These are phyloP conservation scores for Takifugu rubripes DNA, from an alignment of 2,797 vertebrate species.

Conservation along the genomic window DNA sequence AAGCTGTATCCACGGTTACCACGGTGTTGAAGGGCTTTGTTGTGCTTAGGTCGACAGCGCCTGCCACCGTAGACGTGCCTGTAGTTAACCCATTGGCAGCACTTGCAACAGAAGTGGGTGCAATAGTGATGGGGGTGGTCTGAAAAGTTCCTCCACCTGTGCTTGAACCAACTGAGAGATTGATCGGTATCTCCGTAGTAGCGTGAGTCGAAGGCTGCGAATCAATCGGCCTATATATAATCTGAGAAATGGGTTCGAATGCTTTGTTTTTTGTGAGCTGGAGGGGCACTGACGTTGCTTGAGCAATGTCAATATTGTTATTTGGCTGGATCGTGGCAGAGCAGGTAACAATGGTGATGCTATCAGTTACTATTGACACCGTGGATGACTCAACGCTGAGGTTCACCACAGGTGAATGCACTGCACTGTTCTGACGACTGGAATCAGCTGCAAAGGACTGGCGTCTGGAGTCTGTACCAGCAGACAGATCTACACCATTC, in stretches of 20 bases:
- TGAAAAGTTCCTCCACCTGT: constrained; percentile 75
- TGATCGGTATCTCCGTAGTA: constrained; percentile 88
- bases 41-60: constrained; percentile 92
- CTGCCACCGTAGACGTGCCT: constrained; percentile 72
- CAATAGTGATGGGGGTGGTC: constrained; percentile 72
- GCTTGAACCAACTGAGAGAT: constrained; percentile 83
- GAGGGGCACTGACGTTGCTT: constrained; percentile 79
- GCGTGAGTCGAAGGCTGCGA: constrained; percentile 67
- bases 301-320: constrained; percentile 72
- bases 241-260: constrained; percentile 83
- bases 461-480: constrained; percentile 76
- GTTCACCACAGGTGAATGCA: constrained; percentile 92
- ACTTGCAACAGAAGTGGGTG: constrained; percentile 74
- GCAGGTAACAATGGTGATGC: constrained; percentile 83
- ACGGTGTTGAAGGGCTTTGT: constrained; percentile 88
- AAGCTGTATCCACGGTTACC: constrained; percentile 82
- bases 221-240: constrained; percentile 76
- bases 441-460: constrained; percentile 74
- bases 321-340: constrained; percentile 75
- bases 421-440: constrained; percentile 83
- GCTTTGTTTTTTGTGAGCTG: constrained; percentile 87
- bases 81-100: constrained; percentile 83
- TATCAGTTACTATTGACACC: constrained; percentile 79
- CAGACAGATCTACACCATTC: constrained; percentile 87
- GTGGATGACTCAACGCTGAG: constrained; percentile 85